These are phyloP conservation scores for Zosterops pallidus DNA, from an alignment of 2,113 vertebrate genomes.

Conservation along the genomic window DNA sequence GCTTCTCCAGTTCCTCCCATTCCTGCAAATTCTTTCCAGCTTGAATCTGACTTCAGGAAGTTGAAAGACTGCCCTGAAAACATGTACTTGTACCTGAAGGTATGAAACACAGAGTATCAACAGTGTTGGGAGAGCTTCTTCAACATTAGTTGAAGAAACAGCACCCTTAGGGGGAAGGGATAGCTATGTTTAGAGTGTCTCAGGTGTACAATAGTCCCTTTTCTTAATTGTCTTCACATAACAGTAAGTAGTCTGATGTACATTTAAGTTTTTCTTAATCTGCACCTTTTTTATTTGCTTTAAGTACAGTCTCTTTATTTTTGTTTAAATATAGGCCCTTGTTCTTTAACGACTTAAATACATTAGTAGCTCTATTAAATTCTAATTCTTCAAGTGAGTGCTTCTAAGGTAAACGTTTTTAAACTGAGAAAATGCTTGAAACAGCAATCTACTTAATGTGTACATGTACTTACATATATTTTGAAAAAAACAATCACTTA, in stretches of 20 bases:
- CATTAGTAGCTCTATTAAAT: neutral
- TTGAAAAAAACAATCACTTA: neutral
- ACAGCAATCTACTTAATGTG: neutral
- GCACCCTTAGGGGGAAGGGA: neutral
- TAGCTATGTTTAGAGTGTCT: neutral
- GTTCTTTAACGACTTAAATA: neutral
- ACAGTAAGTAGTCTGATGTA: neutral
- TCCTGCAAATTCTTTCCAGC: slow-evolving; percentile 89
- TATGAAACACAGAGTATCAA: slow-evolving; percentile 36
- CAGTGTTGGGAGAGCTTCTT: neutral
- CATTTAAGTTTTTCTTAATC: neutral
- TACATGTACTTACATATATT: neutral
- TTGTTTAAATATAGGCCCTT: neutral
- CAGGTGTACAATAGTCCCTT: neutral
- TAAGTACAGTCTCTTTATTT: neutral
- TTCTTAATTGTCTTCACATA: neutral
- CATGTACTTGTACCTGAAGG: slow-evolving; percentile 89
- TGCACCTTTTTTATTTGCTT: neutral
- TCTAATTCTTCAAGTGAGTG: neutral
- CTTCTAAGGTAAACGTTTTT: neutral
- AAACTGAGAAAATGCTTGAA: neutral
- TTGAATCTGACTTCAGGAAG: slow-evolving; percentile 90
- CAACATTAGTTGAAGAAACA: neutral
- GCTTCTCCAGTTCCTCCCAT: slow-evolving; percentile 71
- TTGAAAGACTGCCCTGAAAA: slow-evolving; percentile 79